Percentiles rank a stretch among this genome's conserved stretches.
These are phyloP conservation scores for Mobula hypostoma DNA, from an alignment of 2,113 vertebrate genomes.

Conservation along the genomic window DNA sequence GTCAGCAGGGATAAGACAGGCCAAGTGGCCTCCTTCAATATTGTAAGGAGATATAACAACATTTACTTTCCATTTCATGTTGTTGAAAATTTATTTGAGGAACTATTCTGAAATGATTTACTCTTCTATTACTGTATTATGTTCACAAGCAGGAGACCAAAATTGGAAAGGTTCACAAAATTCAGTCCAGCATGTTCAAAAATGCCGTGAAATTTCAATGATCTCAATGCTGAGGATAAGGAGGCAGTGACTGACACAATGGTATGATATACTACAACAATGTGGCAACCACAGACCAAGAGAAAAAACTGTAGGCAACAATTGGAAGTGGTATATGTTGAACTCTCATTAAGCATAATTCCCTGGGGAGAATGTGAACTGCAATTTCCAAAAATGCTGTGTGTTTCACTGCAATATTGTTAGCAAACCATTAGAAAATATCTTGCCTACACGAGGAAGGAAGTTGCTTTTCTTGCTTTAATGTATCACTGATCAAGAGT, in stretches of 20 bases:
- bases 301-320: background rate
- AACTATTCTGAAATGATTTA: background rate
- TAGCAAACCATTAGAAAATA: background rate
- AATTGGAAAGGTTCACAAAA: background rate
- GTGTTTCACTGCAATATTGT: background rate
- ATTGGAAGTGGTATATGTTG: no score
- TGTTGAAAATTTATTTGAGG: background rate
- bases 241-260: background rate
- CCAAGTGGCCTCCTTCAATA: no score
- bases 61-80: background rate
- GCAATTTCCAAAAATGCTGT: background rate
- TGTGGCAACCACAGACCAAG: background rate
- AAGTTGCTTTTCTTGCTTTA: background rate
- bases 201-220: background rate
- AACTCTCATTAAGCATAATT: background rate
- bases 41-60: background rate
- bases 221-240: background rate
- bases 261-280: background rate
- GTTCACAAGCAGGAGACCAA: background rate
- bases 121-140: background rate
- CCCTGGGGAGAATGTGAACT: background rate
- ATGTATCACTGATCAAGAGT: background rate
- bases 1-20: no score
- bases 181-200: background rate
- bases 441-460: background rate